Conservation (phyloP, 2,797 vertebrate genomes). For the Aeoliscus strigatus region DNA sequence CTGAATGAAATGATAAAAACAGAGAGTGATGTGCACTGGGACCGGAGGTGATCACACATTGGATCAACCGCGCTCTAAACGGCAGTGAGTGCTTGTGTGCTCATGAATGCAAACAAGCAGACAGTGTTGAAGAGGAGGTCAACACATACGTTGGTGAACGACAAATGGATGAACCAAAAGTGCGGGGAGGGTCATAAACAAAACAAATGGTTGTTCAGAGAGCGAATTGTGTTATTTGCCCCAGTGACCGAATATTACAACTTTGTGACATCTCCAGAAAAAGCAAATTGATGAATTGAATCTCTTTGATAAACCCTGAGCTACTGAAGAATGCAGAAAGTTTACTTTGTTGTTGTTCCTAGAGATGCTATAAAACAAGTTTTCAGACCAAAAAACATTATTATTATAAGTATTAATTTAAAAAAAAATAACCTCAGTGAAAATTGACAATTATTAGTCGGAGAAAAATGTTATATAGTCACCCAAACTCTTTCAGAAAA, state of each 20-base stretch:
- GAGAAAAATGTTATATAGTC: no score
- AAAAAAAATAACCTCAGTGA: no score
- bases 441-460: no score
- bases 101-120: neutral
- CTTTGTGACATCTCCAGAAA: neutral
- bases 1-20: slow-evolving; percentile 12
- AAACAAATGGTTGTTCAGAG: neutral
- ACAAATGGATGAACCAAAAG: neutral
- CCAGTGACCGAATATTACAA: no score
- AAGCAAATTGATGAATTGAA: neutral
- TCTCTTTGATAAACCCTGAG: no score
- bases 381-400: no score
- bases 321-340: no score
- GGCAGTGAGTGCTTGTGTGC: no score
- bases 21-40: slow-evolving; percentile 11
- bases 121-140: neutral
- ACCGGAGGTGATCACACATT: slow-evolving; percentile 7
- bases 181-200: neutral
- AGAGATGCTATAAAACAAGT: no score
- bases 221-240: neutral
- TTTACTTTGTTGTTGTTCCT: no score
- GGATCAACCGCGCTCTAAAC: slow-evolving; percentile 1
- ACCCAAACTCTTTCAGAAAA: no score
- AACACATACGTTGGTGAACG: neutral
- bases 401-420: no score